Percentiles rank a stretch among this genome's conserved stretches.
phyloP scores from a whole-genome alignment of 2,113 vertebrate species.

The Mustela nigripes region DNA sequence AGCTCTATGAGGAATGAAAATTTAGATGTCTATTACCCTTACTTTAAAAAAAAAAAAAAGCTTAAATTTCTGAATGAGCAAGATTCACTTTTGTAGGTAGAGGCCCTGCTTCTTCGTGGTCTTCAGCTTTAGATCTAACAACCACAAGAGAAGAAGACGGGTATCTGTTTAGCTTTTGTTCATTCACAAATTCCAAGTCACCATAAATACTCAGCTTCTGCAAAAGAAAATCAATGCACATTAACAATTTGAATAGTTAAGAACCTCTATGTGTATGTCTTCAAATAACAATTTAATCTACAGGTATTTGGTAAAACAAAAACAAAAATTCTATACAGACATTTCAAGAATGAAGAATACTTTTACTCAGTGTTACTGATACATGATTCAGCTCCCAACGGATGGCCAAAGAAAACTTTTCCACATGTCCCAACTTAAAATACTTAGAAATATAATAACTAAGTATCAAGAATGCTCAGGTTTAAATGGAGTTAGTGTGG shows the following conservation, averaged over 20 bases:
- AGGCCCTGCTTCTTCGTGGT: conserved; percentile 93
- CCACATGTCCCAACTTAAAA: conserved; percentile 3
- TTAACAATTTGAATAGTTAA: conserved; percentile 38
- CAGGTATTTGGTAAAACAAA: not conserved
- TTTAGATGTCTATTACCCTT: conserved; percentile 79
- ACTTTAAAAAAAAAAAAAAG: conserved; percentile 53
- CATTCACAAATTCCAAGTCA: conserved; percentile 93
- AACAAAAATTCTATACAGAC: not conserved
- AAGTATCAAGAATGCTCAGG: not conserved
- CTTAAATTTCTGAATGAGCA: conserved; percentile 91
- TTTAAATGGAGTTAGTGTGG: conserved; percentile 2
- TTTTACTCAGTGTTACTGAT: conserved; percentile 1
- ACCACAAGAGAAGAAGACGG: conserved; percentile 94
- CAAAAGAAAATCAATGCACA: conserved; percentile 80
- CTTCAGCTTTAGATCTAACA: conserved; percentile 90
- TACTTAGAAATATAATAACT: not conserved
- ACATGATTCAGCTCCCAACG: not conserved
- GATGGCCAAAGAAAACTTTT: not conserved
- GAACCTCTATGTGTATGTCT: conserved; percentile 24
- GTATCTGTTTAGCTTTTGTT: conserved; percentile 94
- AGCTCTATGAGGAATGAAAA: conserved; percentile 84
- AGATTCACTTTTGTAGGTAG: conserved; percentile 96
- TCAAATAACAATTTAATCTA: conserved; percentile 49
- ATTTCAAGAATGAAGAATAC: not conserved
- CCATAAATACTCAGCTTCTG: conserved; percentile 99